A percentile compares a stretch with the other conserved stretches of the same genome.
These are phyloP conservation scores for Ibycter americanus DNA, from an alignment of 2,797 vertebrate genomes.

Conservation along the genomic window DNA sequence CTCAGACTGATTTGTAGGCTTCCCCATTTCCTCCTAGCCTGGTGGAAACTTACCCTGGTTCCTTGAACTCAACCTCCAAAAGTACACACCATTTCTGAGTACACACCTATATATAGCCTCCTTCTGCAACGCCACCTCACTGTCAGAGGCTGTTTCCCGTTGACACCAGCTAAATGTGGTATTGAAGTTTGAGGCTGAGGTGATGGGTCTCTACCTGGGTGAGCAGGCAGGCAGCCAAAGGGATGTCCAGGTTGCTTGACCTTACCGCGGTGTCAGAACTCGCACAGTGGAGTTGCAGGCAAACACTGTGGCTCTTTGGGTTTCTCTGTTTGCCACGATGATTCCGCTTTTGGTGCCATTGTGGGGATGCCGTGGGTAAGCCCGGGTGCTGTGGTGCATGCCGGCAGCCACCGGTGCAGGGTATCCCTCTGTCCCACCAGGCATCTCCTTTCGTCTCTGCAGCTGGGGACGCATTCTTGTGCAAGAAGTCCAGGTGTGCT, in stretches of 20 bases:
- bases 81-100: conserved; percentile 53
- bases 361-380: not conserved
- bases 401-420: not conserved
- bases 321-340: conserved; percentile 6
- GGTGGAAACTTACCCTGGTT: conserved; percentile 47
- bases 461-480: not conserved
- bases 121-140: not conserved
- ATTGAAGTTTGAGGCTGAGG: not conserved
- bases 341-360: not conserved
- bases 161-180: conserved; percentile 39
- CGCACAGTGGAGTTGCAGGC: not conserved
- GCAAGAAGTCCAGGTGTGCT: not conserved
- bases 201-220: conserved; percentile 1
- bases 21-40: conserved; percentile 35
- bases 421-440: not conserved
- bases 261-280: not conserved
- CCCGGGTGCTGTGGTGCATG: fast-evolving
- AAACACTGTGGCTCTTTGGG: conserved; percentile 26
- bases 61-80: conserved; percentile 19
- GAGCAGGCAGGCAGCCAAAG: conserved; percentile 22
- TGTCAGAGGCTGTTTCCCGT: conserved; percentile 37
- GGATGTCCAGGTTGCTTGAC: not conserved
- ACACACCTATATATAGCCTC: conserved; percentile 50
- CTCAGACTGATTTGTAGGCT: conserved; percentile 33
- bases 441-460: not conserved